phyloP scores from a whole-genome alignment of 2,888 invertebrate genomes.

The Acholoe squamosa region DNA sequence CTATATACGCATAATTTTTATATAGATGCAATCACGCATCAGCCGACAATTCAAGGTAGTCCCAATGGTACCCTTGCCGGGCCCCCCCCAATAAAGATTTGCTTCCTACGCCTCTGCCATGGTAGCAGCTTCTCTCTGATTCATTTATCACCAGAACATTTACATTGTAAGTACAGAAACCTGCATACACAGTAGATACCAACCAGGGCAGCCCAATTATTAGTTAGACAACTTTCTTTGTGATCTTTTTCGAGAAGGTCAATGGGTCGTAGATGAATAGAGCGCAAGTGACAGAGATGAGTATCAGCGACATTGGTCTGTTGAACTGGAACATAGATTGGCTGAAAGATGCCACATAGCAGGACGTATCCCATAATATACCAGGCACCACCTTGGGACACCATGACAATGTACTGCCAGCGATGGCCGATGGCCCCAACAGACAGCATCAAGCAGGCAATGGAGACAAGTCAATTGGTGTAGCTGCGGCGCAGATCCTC shows the following conservation, averaged over 20 bases:
- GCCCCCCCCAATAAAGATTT: no score
- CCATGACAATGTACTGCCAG: conserved; percentile 14
- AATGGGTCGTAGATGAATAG: conserved; percentile 16
- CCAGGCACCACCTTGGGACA: not conserved
- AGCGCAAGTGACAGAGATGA: conserved; percentile 25
- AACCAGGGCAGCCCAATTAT: conserved; percentile 14
- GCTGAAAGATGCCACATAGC: not conserved
- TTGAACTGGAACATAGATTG: not conserved
- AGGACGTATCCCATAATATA: not conserved
- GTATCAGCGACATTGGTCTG: not conserved
- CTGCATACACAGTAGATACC: not conserved
- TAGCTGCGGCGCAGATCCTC: not conserved
- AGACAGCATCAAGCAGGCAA: not conserved
- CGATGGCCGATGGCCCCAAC: not conserved
- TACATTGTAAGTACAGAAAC: not conserved
- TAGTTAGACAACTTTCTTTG: not conserved
- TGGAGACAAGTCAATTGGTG: conserved; percentile 50
- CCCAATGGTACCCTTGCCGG: no score
- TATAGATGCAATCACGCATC: no score
- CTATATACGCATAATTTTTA: no score
- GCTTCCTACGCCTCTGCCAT: not conserved
- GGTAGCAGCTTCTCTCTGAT: not conserved
- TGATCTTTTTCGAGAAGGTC: conserved; percentile 20
- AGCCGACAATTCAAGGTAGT: no score
- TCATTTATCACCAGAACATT: not conserved